Conservation (phyloP, 1,140 invertebrate genomes). For the Ridgeia piscesae region DNA sequence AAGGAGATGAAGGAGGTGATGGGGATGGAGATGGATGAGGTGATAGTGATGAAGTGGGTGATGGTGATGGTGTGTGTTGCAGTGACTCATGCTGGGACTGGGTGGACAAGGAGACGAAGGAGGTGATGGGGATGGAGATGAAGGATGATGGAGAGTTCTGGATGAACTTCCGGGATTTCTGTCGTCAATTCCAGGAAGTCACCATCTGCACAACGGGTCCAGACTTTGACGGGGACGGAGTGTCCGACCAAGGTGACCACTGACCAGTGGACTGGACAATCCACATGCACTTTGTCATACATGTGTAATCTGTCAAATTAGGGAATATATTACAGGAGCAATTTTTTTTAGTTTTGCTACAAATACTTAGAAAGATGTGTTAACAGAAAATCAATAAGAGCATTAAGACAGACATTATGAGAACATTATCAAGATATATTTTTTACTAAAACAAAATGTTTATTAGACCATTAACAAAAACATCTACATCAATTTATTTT, state of each 20-base stretch:
- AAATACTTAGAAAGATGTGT: no score
- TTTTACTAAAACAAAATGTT: no score
- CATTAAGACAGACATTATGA: no score
- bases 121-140: slow-evolving; percentile 46
- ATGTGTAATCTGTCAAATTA: neutral
- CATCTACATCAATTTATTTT: neutral
- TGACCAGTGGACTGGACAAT: neutral
- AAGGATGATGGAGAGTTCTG: slow-evolving; percentile 62
- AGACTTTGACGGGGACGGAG: slow-evolving; percentile 60
- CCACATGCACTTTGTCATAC: neutral
- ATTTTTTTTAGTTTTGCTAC: no score
- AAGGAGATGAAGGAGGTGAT: no score
- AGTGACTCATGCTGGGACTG: slow-evolving; percentile 69
- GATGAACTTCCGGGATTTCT: slow-evolving; percentile 61
- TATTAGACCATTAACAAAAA: no score
- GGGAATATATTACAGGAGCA: no score
- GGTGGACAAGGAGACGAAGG: slow-evolving; percentile 55
- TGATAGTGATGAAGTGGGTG: no score
- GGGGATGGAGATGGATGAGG: no score
- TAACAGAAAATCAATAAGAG: no score
- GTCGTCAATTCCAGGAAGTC: slow-evolving; percentile 59
- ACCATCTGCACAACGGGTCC: slow-evolving; percentile 60
- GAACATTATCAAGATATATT: no score
- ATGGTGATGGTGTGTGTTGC: slow-evolving; percentile 1
- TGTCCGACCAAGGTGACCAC: slow-evolving; percentile 40